Evolutionary conservation across 2,888 invertebrate genomes (phyloP), one percentile per base, ranked within the genome.

Genomic region (Aporophyla lueneburgensis): DNA sequence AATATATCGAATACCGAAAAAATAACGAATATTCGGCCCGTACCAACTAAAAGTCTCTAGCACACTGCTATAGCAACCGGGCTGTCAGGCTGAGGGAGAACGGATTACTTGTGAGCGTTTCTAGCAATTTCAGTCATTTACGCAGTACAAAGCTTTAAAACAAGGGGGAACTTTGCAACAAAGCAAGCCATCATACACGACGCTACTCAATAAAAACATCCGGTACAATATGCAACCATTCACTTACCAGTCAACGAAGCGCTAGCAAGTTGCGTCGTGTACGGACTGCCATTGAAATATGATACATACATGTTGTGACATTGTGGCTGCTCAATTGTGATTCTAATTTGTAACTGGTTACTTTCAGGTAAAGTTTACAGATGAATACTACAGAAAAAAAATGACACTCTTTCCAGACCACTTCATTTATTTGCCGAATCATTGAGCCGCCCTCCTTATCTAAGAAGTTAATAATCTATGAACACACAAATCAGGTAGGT

Each of bases 391-490:
- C 4, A 16, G 46, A 33, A 33, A 33, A 33, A 24, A 27, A 43
- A 0, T 24, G 24, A 49, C 6, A n/a, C 49, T 62, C 21, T 33
- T 46, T 54, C 21, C 46, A 66, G 10, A 19, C 1, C 10, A 33
- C n/a, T 46, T 51, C 24, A 58, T 51, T 46, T 65, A 33, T 70
- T 70, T 76, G 63, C 43, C 27, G 46, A 65, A 14, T 76, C 63
- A 33, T 58, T 59, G 33, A 65, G 14, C 58, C 1, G 3, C 43
- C 62, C 4, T 4, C 65, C 27, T 58, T n/a, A 16, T 21, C 46
- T n/a, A 27, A 51, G 62, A 62, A 62, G 27, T 54, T 19, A 61
- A 46, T 53, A 53, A 43, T 66, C 58, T 27, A 49, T n/a, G 24
- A 61, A 43, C 56, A 63, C 24, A 70, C 14, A 40, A 51, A 54